Percentiles rank a stretch among this genome's conserved stretches.
Conservation (phyloP, 2,797 vertebrate genomes). For the Anguilla anguilla region DNA sequence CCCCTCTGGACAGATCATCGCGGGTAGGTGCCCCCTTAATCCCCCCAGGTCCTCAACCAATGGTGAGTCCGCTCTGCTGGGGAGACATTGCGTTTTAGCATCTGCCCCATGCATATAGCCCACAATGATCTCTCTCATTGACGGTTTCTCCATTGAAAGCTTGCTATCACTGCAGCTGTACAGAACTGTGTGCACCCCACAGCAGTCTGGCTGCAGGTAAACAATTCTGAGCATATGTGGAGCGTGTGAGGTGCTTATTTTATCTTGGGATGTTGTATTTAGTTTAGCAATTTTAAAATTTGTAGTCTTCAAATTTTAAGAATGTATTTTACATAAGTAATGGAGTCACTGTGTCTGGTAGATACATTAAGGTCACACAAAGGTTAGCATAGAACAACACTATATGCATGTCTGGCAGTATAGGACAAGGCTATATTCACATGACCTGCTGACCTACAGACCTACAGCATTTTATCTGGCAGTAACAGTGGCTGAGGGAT, state of each 20-base stretch:
- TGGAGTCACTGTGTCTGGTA: too few relatives aligned
- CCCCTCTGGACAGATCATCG: not conserved
- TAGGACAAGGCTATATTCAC: not conserved
- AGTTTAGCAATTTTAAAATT: not conserved
- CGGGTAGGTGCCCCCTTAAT: not conserved
- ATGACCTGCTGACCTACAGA: not conserved
- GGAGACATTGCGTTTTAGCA: not conserved
- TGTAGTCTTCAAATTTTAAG: not conserved
- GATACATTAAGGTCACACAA: not conserved
- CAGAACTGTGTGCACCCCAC: not conserved
- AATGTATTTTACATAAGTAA: not conserved
- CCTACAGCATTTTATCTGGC: not conserved
- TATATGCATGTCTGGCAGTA: not conserved
- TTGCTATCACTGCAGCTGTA: not conserved
- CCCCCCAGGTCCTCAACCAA: not conserved
- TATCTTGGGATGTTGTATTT: not conserved
- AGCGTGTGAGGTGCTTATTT: not conserved
- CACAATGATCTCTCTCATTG: not conserved
- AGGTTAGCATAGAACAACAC: not conserved
- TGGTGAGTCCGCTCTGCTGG: not conserved
- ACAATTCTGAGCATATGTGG: not conserved
- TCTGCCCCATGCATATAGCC: not conserved
- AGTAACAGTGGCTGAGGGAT: not conserved
- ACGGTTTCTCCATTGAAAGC: not conserved
- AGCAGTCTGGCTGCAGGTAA: not conserved